Conservation (phyloP, 1,140 invertebrate species). For the Physella acuta region DNA sequence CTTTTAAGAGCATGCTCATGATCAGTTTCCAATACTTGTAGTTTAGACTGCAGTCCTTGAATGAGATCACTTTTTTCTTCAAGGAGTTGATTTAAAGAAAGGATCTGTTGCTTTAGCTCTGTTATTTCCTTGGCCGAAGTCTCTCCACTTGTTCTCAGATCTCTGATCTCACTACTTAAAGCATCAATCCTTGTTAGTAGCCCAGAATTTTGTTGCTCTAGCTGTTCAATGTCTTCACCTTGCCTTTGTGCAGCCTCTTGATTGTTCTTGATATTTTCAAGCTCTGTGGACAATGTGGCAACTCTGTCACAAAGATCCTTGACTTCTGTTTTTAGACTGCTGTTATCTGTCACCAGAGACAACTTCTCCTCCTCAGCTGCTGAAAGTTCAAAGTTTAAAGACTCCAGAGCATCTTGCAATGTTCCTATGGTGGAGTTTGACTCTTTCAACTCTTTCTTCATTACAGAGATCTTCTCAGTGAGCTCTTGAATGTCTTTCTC, state of each 20-base stretch:
- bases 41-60: not conserved
- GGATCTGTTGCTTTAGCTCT: not conserved
- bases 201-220: not conserved
- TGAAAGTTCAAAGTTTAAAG: constrained; percentile 16
- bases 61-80: not conserved
- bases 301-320: not conserved
- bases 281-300: not conserved
- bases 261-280: not conserved
- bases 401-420: constrained; percentile 20
- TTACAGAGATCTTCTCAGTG: not conserved
- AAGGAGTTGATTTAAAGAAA: not conserved
- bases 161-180: not conserved
- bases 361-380: constrained; percentile 15
- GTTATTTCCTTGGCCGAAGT: not conserved
- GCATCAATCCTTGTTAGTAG: not conserved
- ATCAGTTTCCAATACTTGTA: not conserved
- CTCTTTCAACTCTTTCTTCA: constrained; percentile 15
- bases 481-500: not conserved
- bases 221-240: not conserved
- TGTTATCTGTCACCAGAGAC: not conserved
- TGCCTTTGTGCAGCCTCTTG: not conserved
- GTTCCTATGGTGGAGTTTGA: constrained; percentile 7
- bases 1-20: not conserved
- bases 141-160: not conserved
- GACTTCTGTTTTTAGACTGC: constrained; percentile 1